A percentile compares a stretch with the other conserved stretches of the same genome.
These are phyloP conservation scores for Enteromius unitaeniatus DNA, from an alignment of 2,797 vertebrate species.

Conservation along the genomic window DNA sequence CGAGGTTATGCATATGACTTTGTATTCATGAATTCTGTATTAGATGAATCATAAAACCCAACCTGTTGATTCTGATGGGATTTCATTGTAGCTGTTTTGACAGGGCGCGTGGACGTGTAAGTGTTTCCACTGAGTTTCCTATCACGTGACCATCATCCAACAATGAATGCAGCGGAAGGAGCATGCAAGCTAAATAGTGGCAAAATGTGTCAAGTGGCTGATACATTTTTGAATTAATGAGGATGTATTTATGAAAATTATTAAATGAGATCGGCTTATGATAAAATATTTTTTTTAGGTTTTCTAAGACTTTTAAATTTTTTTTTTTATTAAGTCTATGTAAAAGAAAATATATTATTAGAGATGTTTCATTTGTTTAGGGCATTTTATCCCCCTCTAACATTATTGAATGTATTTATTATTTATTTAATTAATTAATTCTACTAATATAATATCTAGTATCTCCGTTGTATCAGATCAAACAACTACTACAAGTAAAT, in stretches of 20 bases:
- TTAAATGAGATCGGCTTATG: background rate
- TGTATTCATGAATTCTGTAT: background rate
- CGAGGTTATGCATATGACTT: background rate
- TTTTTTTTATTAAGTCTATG: background rate
- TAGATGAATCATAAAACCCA: constrained; percentile 6
- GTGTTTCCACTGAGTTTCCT: background rate
- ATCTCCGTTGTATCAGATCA: background rate
- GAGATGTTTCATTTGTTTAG: background rate
- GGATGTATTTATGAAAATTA: background rate
- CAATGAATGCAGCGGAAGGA: constrained; percentile 8
- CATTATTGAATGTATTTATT: background rate
- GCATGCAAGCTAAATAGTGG: background rate
- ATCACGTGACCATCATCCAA: constrained; percentile 63
- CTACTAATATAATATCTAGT: no score
- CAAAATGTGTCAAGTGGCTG: background rate
- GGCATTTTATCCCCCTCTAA: background rate
- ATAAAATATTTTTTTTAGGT: no score
- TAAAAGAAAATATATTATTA: background rate
- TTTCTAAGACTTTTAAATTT: background rate
- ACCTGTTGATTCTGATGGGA: constrained; percentile 15
- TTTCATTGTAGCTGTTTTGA: constrained; percentile 55
- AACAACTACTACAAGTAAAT: background rate
- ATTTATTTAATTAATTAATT: background rate
- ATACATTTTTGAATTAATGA: background rate
- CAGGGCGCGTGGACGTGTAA: constrained; percentile 43